phyloP scores from a whole-genome alignment of 2,797 vertebrate species.

The Rhincodon typus region DNA sequence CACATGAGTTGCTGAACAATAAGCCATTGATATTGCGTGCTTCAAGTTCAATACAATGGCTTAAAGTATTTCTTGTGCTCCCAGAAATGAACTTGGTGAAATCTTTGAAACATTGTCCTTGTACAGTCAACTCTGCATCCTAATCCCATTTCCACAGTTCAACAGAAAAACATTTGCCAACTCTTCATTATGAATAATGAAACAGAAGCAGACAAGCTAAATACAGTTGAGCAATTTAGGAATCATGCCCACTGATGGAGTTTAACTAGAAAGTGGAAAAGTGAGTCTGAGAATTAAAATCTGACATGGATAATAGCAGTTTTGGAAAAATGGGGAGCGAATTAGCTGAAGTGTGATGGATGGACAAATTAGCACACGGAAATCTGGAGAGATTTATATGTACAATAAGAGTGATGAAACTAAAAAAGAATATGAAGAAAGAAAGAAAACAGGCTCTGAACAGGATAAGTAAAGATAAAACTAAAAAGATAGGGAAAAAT shows the following conservation, averaged over 20 bases:
- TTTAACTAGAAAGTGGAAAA: neutral
- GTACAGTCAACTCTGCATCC: neutral
- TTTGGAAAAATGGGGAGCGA: neutral
- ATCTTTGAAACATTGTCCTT: neutral
- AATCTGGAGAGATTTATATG: too few species aligned
- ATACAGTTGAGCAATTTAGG: neutral
- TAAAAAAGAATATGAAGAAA: neutral
- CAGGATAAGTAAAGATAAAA: neutral
- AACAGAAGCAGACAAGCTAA: neutral
- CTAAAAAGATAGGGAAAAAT: neutral
- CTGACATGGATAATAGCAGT: neutral
- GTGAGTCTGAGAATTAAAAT: neutral
- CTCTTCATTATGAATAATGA: neutral
- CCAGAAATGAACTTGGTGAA: neutral
- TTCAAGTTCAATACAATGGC: neutral
- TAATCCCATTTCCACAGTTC: neutral
- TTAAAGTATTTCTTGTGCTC: neutral
- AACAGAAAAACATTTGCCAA: neutral
- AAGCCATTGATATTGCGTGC: neutral
- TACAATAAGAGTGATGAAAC: neutral
- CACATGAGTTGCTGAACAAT: neutral
- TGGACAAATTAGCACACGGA: neutral
- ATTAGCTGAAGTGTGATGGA: neutral
- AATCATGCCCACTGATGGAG: neutral
- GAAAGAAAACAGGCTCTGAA: neutral